Percentiles rank a stretch among this genome's conserved stretches.
phyloP scores from a whole-genome alignment of 1,140 invertebrate species.

The Drosophila kohkoa region DNA sequence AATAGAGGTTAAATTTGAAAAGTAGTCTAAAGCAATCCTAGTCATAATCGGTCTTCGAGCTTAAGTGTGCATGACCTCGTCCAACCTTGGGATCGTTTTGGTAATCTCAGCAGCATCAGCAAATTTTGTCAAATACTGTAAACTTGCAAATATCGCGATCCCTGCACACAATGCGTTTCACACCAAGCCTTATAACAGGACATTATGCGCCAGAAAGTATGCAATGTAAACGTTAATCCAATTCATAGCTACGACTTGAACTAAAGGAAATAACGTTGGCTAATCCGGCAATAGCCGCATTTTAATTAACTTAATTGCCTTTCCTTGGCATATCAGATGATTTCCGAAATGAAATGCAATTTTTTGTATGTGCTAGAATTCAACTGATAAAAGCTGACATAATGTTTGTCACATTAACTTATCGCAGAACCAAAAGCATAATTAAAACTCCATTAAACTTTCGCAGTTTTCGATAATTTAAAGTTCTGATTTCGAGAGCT shows the following conservation, averaged over 20 bases:
- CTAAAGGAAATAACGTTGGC: background rate
- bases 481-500: background rate
- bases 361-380: background rate
- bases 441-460: background rate
- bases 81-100: background rate
- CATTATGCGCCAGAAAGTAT: conserved; percentile 1
- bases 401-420: too few species aligned
- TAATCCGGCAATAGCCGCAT: background rate
- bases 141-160: background rate
- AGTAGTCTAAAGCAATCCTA: too few species aligned
- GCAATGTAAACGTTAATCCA: background rate
- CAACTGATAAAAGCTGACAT: background rate
- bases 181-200: background rate
- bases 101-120: background rate
- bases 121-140: conserved; percentile 7
- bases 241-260: background rate
- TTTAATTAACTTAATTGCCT: conserved; percentile 17
- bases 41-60: background rate
- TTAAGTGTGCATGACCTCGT: background rate
- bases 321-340: background rate
- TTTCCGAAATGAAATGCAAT: background rate
- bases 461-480: background rate
- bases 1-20: background rate
- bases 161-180: background rate
- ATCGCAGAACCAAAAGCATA: too few species aligned